Base-by-base conservation (phyloP, 2,888 invertebrate genomes). In the Acronicta aceris region DNA sequence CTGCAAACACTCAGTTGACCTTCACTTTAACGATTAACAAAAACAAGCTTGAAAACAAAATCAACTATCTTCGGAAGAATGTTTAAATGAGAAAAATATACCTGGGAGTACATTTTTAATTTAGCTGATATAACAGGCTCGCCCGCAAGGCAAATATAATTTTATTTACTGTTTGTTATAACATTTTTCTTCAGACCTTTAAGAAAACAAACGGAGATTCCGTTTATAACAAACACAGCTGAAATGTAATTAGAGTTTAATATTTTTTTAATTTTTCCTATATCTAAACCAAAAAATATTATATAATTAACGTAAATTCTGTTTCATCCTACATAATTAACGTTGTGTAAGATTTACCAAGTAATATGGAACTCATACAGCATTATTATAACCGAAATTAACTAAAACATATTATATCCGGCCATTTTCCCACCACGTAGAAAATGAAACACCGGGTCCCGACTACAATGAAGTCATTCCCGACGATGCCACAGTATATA, bases 1-100 rank as follows among this genome's bases (percentile, higher is more conserved):
- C 76, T 76, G 70, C 70, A 65, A 78, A 76, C 78, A 71, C 54
- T 62, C 61, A 71, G 67, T 72, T 81, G 74, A 79, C 79, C 77
- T 81, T 81, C 65, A 53, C 43, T 48, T 21, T 0, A 60, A 59
- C 45, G 46, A 65, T 65, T 59, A 72, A 58, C 59, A 59, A 66
- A 62, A 60, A 60, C 36, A 61, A 43, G 33, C n/a, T 25, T 7
- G 51, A 38, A 67, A 74, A 65, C 40, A 54, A 65, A 65, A 61
- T 47, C 64, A 55, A 65, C 40, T 63, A 58, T 42, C 12, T 52
- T 16, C 8, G 40, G 41, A 53, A 52, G 53, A 36, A 47, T 50
- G 33, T 45, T 67, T 61, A 56, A 61, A 52, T 46, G 8, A 59
- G 50, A 57, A 68, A 46, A 62, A 54, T 50, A 59, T 58, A 60